Base-by-base conservation (phyloP, 2,113 vertebrate species). In the Psilopsiagon aurifrons region DNA sequence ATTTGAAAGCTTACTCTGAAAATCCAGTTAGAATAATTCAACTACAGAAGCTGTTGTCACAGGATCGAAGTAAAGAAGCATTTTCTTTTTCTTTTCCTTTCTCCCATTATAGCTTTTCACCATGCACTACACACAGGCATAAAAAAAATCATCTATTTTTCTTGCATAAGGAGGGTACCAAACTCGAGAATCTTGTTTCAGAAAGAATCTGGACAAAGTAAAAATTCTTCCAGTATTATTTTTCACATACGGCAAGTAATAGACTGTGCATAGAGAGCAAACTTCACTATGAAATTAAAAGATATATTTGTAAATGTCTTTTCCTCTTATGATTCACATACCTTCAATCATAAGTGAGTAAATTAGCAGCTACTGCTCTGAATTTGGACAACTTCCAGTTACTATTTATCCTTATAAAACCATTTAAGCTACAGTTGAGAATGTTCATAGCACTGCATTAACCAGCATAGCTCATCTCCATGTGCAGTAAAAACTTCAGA, bases 341-440 rank as follows among this genome's bases (percentile, higher is more conserved):
- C n/a, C 68, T 94, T 83, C 69, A 92, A 51, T 78, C 93, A 47
- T 35, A 81, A 77, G 10, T 59, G 71, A 47, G 41, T 88, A 47
- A 91, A 94, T 88, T 90, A 82, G 41, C 33, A 76, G 52, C 8
- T 89, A 39, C 39, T 86, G 7, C 43, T 92, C 29, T 60, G 46
- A 90, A 75, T 75, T 55, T 94, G 91, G 73, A 81, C 12, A 60
- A 64, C 43, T 92, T 95, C 89, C 86, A 78, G 55, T 19, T 81
- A 68, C 28, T 70, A 39, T 91, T 91, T 91, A 75, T 92, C 55
- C 27, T 78, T 18, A 63, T 20, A 68, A 29, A 88, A 59, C 16
- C 39, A 51, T 71, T 86, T 67, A 74, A 88, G 24, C 20, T 81
- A 31, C 4, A 47, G 33, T 16, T 67, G 37, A 81, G 20, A 88